phyloP scores from a whole-genome alignment of 2,113 vertebrate genomes.

The Equus przewalskii region DNA sequence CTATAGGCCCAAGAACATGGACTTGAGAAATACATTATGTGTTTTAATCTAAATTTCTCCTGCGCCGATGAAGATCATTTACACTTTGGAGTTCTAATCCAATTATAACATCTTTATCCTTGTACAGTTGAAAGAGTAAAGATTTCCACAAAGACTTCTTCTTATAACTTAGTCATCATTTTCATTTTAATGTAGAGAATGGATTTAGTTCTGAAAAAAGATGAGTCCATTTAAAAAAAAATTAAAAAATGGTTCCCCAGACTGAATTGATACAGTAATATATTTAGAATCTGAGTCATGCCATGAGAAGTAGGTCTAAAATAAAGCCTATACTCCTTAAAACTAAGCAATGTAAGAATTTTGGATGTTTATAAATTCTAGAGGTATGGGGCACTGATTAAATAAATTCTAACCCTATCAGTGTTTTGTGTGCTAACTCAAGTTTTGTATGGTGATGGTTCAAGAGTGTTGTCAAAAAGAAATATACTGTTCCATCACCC shows the following conservation, averaged over 20 bases:
- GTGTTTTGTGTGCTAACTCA: background rate
- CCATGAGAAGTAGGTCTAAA: background rate
- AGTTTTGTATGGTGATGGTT: background rate
- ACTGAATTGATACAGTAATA: background rate
- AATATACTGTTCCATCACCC: background rate
- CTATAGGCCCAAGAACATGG: background rate
- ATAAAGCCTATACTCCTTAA: background rate
- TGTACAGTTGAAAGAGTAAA: background rate
- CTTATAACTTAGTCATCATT: background rate
- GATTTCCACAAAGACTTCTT: background rate
- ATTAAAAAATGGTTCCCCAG: background rate
- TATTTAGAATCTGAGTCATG: background rate
- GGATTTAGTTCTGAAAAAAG: background rate
- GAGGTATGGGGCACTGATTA: background rate
- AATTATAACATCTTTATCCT: background rate
- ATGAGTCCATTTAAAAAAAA: background rate
- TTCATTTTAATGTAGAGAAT: background rate
- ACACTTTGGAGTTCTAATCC: background rate
- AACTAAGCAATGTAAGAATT: background rate
- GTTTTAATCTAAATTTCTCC: background rate
- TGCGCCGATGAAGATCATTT: background rate
- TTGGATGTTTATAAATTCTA: background rate
- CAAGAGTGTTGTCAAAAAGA: constrained; percentile 8
- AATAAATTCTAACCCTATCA: background rate
- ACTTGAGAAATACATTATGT: background rate